Evolutionary conservation across 1,140 invertebrate species (phyloP).

Genomic region (Procambarus clarkii): DNA sequence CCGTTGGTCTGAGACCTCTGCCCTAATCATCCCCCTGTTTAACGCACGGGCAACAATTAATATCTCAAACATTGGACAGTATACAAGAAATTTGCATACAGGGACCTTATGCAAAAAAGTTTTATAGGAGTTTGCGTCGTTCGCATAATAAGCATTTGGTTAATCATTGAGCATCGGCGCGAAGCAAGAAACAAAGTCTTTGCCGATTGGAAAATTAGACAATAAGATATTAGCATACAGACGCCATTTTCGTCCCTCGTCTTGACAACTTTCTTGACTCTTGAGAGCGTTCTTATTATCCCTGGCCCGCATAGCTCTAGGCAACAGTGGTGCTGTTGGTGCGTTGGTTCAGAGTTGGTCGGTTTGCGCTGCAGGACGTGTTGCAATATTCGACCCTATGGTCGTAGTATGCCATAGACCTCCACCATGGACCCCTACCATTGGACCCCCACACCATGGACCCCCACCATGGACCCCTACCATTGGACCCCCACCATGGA

Average conservation of each 20-base stretch:
- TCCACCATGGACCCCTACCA: no score
- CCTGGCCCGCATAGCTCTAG: neutral
- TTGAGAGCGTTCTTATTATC: neutral
- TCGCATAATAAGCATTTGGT: slow-evolving; percentile 15
- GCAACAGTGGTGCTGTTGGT: neutral
- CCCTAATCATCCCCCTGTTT: neutral
- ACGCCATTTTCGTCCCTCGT: slow-evolving; percentile 5
- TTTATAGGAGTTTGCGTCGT: slow-evolving; percentile 7
- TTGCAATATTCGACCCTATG: no score
- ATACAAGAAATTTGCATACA: slow-evolving; percentile 22
- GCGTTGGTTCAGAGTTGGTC: no score
- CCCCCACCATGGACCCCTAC: no score
- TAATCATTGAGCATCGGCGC: slow-evolving; percentile 1
- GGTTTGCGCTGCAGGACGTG: no score
- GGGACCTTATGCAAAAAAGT: neutral
- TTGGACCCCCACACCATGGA: no score
- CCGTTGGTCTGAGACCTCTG: neutral
- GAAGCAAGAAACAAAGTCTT: slow-evolving; percentile 39
- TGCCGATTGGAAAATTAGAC: slow-evolving; percentile 59
- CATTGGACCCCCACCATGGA: no score
- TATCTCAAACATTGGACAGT: slow-evolving; percentile 29
- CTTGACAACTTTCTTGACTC: slow-evolving; percentile 12
- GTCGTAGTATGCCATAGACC: no score
- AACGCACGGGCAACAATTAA: neutral
- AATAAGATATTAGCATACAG: slow-evolving; percentile 61